These are phyloP conservation scores for Macropodus opercularis DNA, from an alignment of 2,797 vertebrate species.

Conservation along the genomic window DNA sequence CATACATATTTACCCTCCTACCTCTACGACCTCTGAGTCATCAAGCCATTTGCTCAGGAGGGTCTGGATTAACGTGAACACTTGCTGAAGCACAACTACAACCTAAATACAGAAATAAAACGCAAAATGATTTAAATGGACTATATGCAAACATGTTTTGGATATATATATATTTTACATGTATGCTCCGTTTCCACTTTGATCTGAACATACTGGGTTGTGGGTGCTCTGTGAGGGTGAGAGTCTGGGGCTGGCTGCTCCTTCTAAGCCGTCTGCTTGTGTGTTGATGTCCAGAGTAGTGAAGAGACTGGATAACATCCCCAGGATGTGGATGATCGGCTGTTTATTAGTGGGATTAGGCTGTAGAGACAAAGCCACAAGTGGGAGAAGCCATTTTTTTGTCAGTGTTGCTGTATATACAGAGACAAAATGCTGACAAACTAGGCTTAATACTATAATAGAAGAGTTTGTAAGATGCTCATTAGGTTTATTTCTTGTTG, in stretches of 20 bases:
- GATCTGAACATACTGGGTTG: slow-evolving; percentile 87
- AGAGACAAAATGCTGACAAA: background rate
- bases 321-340: slow-evolving; percentile 93
- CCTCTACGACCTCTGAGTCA: slow-evolving; percentile 96
- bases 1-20: slow-evolving; percentile 64
- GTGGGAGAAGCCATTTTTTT: no score
- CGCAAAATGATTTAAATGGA: background rate
- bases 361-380: slow-evolving; percentile 78
- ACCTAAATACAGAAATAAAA: slow-evolving; percentile 77
- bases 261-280: slow-evolving; percentile 86
- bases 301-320: slow-evolving; percentile 94
- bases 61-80: slow-evolving; percentile 94
- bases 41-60: slow-evolving; percentile 95
- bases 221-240: slow-evolving; percentile 79
- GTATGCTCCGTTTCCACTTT: background rate
- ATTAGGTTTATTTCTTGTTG: background rate
- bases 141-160: no score
- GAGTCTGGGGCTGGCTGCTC: slow-evolving; percentile 78
- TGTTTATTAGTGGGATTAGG: slow-evolving; percentile 89
- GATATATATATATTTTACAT: no score
- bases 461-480: no score
- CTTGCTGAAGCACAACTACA: slow-evolving; percentile 94
- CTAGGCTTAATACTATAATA: no score
- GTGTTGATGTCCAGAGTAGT: slow-evolving; percentile 93
- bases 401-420: background rate